Evolutionary conservation across 2,113 vertebrate genomes (phyloP).

Genomic region (Murina feae): DNA sequence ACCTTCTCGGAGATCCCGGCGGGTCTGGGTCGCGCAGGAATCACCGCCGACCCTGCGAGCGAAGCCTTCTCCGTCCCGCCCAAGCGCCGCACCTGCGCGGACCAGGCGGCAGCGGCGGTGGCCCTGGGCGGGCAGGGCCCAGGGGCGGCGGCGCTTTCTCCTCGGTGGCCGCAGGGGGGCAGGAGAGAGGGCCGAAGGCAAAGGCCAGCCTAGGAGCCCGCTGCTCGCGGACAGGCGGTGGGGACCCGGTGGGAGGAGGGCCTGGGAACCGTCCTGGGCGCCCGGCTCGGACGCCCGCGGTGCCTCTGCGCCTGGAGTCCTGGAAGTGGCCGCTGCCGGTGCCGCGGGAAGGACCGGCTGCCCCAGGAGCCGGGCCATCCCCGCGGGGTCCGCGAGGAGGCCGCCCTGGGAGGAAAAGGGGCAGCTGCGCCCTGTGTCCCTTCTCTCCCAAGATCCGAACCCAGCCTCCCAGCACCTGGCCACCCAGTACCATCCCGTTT

Average conservation of each 20-base stretch:
- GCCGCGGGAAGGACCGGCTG: neutral
- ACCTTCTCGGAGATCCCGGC: neutral
- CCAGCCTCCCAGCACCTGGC: neutral
- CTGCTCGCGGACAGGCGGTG: neutral
- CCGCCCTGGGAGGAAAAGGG: neutral
- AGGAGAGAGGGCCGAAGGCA: neutral
- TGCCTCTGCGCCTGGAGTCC: neutral
- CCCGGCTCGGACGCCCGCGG: neutral
- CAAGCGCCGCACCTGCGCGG: neutral
- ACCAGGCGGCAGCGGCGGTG: fast-evolving
- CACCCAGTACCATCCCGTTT: neutral
- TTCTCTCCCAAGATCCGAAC: neutral
- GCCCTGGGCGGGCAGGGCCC: fast-evolving
- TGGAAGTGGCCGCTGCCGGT: neutral
- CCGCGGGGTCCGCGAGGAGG: neutral
- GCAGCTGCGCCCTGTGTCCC: neutral
- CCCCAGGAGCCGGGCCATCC: neutral
- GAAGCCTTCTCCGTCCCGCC: neutral
- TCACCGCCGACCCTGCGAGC: too few species aligned
- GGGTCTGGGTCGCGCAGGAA: neutral
- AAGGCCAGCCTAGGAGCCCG: fast-evolving
- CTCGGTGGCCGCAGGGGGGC: slow-evolving; percentile 49
- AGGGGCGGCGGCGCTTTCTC: neutral
- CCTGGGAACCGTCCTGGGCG: neutral
- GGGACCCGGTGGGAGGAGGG: fast-evolving